phyloP scores from a whole-genome alignment of 2,113 vertebrate species.

The Petroica traversi region DNA sequence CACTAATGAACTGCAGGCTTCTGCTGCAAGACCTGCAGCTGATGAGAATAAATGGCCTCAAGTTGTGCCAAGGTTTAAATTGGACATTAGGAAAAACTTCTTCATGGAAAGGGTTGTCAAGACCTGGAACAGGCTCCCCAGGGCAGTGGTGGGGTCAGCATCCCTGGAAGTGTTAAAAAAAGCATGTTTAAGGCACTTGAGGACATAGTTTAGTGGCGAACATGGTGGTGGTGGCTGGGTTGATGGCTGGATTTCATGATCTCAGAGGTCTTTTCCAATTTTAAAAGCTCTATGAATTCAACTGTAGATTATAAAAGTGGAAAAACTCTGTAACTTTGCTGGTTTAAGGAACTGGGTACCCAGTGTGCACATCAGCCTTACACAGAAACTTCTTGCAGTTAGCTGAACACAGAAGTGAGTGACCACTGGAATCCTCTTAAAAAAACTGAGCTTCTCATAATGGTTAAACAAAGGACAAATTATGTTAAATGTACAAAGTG shows the following conservation, averaged over 20 bases:
- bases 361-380: neutral
- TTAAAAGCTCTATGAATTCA: neutral
- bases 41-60: neutral
- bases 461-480: neutral
- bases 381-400: neutral
- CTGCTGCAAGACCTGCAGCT: neutral
- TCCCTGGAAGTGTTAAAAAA: neutral
- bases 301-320: neutral
- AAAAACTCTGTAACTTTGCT: neutral
- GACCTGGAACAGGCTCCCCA: neutral
- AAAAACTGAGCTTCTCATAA: neutral
- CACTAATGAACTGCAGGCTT: rapidly evolving
- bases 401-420: neutral
- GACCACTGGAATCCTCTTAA: neutral
- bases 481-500: neutral
- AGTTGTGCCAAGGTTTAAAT: neutral
- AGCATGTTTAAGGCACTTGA: neutral
- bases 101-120: neutral
- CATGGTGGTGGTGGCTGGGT: neutral
- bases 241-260: neutral
- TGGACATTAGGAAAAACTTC: neutral
- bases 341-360: neutral
- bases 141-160: neutral
- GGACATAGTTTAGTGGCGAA: neutral
- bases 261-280: neutral